A percentile compares a stretch with the other conserved stretches of the same genome.
Evolutionary conservation across 2,113 vertebrate genomes (phyloP).

Genomic region (Sigmodon hispidus): DNA sequence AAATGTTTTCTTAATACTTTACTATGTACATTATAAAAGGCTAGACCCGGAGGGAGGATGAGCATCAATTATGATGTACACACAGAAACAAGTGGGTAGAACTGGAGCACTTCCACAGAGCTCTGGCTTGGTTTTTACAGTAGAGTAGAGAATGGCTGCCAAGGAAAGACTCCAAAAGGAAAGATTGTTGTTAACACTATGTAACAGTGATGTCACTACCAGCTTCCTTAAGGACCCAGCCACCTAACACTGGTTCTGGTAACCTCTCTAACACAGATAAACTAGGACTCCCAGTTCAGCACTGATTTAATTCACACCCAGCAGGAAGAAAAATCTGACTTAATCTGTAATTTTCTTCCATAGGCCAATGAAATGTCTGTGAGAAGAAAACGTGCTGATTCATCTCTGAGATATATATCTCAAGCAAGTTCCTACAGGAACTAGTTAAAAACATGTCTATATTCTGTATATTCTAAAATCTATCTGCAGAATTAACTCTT

Average conservation of each 20-base stretch:
- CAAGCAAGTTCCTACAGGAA: slow-evolving; percentile 6
- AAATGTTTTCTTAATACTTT: not conserved
- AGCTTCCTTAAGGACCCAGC: slow-evolving; percentile 24
- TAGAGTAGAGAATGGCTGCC: not conserved
- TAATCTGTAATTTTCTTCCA: slow-evolving; percentile 59
- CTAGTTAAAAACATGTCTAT: not conserved
- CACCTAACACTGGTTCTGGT: not conserved
- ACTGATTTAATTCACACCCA: slow-evolving; percentile 41
- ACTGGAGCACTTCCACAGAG: not conserved
- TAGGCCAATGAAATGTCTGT: not conserved
- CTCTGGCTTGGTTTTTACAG: not conserved
- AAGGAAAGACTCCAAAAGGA: not conserved
- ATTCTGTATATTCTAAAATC: slow-evolving; percentile 37
- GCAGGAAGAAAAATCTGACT: slow-evolving; percentile 46
- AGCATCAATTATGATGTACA: not conserved
- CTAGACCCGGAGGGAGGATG: not conserved
- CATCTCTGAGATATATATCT: slow-evolving; percentile 53
- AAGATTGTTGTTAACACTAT: not conserved
- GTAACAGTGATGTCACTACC: not conserved
- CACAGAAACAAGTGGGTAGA: not conserved
- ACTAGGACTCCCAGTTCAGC: slow-evolving; percentile 47
- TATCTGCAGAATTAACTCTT: slow-evolving; percentile 26
- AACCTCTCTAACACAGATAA: slow-evolving; percentile 42
- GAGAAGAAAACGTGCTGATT: slow-evolving; percentile 54
- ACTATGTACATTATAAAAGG: not conserved